Conservation (phyloP, 2,797 vertebrate genomes). For the Nasua narica region DNA sequence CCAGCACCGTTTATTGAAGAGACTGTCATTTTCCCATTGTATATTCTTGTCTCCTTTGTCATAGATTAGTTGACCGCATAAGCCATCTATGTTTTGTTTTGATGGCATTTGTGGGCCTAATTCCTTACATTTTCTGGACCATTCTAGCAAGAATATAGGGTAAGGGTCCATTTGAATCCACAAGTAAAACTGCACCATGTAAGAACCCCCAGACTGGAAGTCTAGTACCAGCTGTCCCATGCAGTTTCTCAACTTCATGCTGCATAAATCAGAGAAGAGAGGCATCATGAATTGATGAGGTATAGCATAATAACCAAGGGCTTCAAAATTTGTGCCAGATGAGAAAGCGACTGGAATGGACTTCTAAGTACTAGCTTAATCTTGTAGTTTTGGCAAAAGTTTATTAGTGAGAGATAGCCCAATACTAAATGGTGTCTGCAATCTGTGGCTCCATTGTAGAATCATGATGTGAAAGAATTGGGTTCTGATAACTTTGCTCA, state of each 20-base stretch:
- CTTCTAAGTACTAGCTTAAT: neutral
- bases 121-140: neutral
- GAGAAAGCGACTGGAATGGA: neutral
- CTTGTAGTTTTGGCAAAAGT: neutral
- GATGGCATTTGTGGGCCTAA: neutral
- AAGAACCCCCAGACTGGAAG: neutral
- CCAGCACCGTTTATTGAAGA: neutral
- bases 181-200: neutral
- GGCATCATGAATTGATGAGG: neutral
- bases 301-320: neutral
- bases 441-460: neutral
- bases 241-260: neutral
- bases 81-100: neutral
- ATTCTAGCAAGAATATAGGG: neutral
- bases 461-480: neutral
- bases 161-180: neutral
- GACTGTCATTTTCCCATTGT: neutral
- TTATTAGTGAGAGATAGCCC: neutral
- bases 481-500: neutral
- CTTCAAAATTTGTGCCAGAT: neutral
- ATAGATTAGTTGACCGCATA: neutral
- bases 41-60: neutral
- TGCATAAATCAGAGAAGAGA: slow-evolving; percentile 19
- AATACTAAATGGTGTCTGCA: neutral
- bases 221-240: neutral